Evolutionary conservation across 2,888 invertebrate species (phyloP).

Genomic region (Lycaena phlaeas): DNA sequence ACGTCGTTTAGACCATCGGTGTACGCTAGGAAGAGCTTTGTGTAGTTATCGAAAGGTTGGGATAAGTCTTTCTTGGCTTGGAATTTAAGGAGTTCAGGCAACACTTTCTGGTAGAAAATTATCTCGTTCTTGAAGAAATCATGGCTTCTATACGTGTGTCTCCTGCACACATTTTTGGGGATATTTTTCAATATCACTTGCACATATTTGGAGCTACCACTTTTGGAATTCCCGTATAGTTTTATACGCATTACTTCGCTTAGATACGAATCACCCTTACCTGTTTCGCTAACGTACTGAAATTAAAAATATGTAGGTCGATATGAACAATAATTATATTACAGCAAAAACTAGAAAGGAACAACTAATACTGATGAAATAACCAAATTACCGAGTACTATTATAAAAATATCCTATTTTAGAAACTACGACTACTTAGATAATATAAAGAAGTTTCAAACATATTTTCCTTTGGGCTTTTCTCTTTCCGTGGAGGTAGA

Average conservation of each 20-base stretch:
- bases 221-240: constrained; percentile 58
- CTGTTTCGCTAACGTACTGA: constrained; percentile 55
- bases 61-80: constrained; percentile 40
- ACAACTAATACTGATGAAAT: no score
- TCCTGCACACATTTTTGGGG: constrained; percentile 74
- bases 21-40: constrained; percentile 52
- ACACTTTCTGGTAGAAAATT: constrained; percentile 72
- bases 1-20: constrained; percentile 71
- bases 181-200: constrained; percentile 78
- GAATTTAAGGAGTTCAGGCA: constrained; percentile 58
- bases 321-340: no score
- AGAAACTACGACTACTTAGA: no score
- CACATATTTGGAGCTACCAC: constrained; percentile 34
- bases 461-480: no score
- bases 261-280: constrained; percentile 80
- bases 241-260: constrained; percentile 76
- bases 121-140: constrained; percentile 83
- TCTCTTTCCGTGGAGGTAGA: no score
- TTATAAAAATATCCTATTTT: no score
- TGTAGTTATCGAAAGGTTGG: constrained; percentile 68
- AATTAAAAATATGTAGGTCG: no score
- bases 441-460: no score
- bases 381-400: no score
- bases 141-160: constrained; percentile 75
- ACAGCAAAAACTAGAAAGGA: no score